These are phyloP conservation scores for Trichogramma pretiosum DNA, from an alignment of 1,140 invertebrate species.

Conservation along the genomic window DNA sequence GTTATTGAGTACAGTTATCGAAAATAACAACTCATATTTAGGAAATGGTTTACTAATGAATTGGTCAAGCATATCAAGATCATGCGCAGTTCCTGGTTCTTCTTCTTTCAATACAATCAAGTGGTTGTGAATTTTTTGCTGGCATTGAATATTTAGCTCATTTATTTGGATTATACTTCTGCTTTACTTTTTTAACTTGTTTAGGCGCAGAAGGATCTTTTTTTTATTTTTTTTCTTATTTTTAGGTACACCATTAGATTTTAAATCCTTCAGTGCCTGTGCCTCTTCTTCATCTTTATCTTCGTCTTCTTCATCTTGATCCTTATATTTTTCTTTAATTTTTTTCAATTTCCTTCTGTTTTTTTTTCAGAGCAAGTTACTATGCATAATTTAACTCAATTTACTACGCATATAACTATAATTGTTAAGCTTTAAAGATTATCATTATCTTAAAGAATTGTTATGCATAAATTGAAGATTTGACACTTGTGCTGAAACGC, in stretches of 20 bases:
- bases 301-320: slow-evolving; percentile 95
- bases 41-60: slow-evolving; percentile 73
- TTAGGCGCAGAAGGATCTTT: slow-evolving; percentile 39
- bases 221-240: slow-evolving; percentile 53
- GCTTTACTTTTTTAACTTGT: slow-evolving; percentile 38
- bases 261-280: slow-evolving; percentile 68
- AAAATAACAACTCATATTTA: slow-evolving; percentile 91
- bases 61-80: slow-evolving; percentile 66
- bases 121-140: slow-evolving; percentile 19
- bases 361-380: slow-evolving; percentile 35
- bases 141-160: too few relatives aligned
- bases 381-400: slow-evolving; percentile 36
- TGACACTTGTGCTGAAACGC: too few relatives aligned
- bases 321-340: slow-evolving; percentile 95
- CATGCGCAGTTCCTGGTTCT: slow-evolving; percentile 42
- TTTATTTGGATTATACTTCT: too few relatives aligned
- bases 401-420: too few relatives aligned
- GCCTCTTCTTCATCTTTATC: too few relatives aligned
- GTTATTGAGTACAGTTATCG: slow-evolving; percentile 90
- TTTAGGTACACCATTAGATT: slow-evolving; percentile 60
- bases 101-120: slow-evolving; percentile 32
- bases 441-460: too few relatives aligned
- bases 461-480: too few relatives aligned
- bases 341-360: slow-evolving; percentile 75
- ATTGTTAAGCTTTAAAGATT: too few relatives aligned